Percentiles rank a stretch among this genome's conserved stretches.
These are phyloP conservation scores for Dicrostonyx torquatus DNA, from an alignment of 2,797 vertebrate species.

Conservation along the genomic window DNA sequence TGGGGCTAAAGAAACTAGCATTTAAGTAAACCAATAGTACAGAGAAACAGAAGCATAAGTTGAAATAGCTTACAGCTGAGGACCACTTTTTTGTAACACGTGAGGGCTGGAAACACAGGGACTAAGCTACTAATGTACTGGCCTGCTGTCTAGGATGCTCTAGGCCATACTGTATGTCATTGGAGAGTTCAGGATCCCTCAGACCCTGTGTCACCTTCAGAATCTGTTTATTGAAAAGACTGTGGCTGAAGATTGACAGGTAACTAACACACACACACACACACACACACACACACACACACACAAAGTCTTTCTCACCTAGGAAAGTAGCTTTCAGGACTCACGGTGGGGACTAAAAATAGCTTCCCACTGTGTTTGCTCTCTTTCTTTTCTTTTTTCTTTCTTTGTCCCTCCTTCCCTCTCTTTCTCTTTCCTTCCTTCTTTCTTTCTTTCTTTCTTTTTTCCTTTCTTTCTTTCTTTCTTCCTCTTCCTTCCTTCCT, in stretches of 20 bases:
- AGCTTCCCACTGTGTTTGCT: neutral
- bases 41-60: neutral
- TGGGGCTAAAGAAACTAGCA: neutral
- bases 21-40: neutral
- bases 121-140: accelerated
- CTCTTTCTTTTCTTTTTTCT: accelerated
- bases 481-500: no score
- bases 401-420: no score
- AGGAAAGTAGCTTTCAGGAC: no score
- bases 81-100: neutral
- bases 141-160: neutral
- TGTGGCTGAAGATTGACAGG: neutral
- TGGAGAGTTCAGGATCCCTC: neutral
- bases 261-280: no score
- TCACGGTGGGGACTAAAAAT: no score
- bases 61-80: neutral
- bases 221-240: neutral
- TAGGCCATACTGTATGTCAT: neutral
- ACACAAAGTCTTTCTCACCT: neutral
- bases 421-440: no score
- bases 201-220: neutral
- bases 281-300: no score
- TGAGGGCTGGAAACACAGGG: neutral
- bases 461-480: no score
- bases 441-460: no score